Conservation (phyloP, 2,797 vertebrate species). For the Novumbra hubbsi region DNA sequence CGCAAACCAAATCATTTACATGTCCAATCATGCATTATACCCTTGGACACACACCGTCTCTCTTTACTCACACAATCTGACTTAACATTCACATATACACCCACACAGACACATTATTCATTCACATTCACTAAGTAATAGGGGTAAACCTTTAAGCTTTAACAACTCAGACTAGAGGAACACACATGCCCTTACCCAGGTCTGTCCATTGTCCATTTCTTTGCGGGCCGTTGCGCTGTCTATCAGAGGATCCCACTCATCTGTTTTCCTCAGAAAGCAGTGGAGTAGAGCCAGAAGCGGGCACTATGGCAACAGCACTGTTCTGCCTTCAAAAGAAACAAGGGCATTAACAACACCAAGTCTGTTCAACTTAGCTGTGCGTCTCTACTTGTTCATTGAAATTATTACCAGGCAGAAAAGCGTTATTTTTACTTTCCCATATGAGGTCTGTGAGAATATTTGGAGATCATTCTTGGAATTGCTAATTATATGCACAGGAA, state of each 20-base stretch:
- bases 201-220: slow-evolving; percentile 15
- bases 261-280: not conserved
- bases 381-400: not conserved
- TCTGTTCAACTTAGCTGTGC: slow-evolving; percentile 16
- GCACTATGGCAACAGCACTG: not conserved
- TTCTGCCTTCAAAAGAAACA: slow-evolving; percentile 40
- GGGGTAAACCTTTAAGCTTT: no score
- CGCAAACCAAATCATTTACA: no score
- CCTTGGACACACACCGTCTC: no score
- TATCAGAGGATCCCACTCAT: slow-evolving; percentile 51
- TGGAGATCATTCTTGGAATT: not conserved
- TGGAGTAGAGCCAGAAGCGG: not conserved
- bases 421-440: not conserved
- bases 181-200: slow-evolving; percentile 52
- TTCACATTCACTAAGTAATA: no score
- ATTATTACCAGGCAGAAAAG: not conserved
- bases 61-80: no score
- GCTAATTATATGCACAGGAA: not conserved
- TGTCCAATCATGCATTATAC: no score
- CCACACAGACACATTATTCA: not conserved
- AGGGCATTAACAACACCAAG: slow-evolving; percentile 24
- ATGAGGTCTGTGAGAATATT: not conserved
- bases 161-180: slow-evolving; percentile 41
- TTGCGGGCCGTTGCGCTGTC: slow-evolving; percentile 28
- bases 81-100: not conserved